Evolutionary conservation across 2,888 invertebrate species (phyloP).

Genomic region (Sericinus montela): DNA sequence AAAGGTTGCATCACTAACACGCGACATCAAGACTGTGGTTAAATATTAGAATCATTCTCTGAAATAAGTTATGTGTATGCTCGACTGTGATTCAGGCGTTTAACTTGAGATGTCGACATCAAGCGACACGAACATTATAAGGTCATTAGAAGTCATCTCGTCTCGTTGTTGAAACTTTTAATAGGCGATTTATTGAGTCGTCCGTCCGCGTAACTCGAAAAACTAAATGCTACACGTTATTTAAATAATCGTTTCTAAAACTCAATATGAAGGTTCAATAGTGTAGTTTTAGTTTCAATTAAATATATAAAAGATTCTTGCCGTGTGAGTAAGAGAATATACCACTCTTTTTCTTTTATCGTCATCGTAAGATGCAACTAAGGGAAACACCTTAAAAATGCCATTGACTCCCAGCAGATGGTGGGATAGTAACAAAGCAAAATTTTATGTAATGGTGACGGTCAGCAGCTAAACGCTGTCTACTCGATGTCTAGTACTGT

Average conservation of each 20-base stretch:
- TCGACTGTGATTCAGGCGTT: conserved; percentile 18
- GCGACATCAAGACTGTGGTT: conserved; percentile 17
- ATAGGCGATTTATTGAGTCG: conserved; percentile 6
- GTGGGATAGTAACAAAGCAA: no score
- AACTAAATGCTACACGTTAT: background rate
- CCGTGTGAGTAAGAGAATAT: no score
- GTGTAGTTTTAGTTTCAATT: no score
- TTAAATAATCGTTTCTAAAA: background rate
- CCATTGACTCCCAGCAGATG: no score
- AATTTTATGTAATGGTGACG: no score
- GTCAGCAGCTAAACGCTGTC: no score
- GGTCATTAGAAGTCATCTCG: conserved; percentile 21
- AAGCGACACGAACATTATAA: conserved; percentile 23
- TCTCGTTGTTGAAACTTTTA: conserved; percentile 15
- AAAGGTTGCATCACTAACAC: conserved; percentile 24
- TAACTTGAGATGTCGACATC: conserved; percentile 18
- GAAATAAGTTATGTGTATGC: conserved; percentile 13
- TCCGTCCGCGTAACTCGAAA: conserved; percentile 6
- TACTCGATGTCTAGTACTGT: no score
- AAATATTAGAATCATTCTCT: conserved; percentile 18
- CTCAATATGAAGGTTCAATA: no score
- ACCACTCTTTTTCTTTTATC: no score
- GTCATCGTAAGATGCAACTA: no score
- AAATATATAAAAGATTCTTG: no score
- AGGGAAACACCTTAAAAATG: no score